Percentiles rank a stretch among this genome's conserved stretches.
Evolutionary conservation across 2,797 vertebrate species (phyloP).

Genomic region (Notolabrus celidotus): DNA sequence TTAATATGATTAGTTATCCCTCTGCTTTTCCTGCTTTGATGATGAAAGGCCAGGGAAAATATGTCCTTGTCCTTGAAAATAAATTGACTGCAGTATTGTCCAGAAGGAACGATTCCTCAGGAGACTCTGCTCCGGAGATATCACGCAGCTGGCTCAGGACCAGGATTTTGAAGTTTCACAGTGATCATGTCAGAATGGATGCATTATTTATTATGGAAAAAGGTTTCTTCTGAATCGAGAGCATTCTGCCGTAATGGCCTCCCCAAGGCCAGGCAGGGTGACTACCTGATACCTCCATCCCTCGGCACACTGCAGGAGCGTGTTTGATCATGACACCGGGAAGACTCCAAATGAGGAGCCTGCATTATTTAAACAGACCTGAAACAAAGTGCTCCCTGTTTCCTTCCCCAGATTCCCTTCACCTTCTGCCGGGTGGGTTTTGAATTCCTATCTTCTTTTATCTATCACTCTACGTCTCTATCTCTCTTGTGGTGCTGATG

Average conservation of each 20-base stretch:
- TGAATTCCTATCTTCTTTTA: not conserved
- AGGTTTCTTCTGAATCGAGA: constrained; percentile 15
- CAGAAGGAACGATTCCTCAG: not conserved
- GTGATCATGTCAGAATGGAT: constrained; percentile 23
- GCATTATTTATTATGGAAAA: constrained; percentile 49
- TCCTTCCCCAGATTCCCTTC: not conserved
- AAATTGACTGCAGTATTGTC: not conserved
- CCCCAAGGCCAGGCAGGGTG: constrained; percentile 26
- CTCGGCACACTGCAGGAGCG: constrained; percentile 13
- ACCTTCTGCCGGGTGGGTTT: not conserved
- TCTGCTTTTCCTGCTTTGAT: not conserved
- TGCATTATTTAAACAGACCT: constrained; percentile 52
- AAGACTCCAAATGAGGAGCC: constrained; percentile 26
- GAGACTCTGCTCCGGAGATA: not conserved
- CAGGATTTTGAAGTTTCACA: not conserved
- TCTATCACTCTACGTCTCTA: not conserved
- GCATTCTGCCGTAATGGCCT: constrained; percentile 34
- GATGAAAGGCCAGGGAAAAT: not conserved
- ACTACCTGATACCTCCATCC: constrained; percentile 30
- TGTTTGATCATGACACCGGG: constrained; percentile 35
- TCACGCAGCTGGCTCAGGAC: not conserved
- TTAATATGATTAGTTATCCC: not conserved
- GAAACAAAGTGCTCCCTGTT: constrained; percentile 12
- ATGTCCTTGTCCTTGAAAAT: constrained; percentile 14
- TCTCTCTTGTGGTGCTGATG: not conserved